Base-by-base conservation (phyloP, 2,113 vertebrate genomes). In the Nematolebias whitei region DNA sequence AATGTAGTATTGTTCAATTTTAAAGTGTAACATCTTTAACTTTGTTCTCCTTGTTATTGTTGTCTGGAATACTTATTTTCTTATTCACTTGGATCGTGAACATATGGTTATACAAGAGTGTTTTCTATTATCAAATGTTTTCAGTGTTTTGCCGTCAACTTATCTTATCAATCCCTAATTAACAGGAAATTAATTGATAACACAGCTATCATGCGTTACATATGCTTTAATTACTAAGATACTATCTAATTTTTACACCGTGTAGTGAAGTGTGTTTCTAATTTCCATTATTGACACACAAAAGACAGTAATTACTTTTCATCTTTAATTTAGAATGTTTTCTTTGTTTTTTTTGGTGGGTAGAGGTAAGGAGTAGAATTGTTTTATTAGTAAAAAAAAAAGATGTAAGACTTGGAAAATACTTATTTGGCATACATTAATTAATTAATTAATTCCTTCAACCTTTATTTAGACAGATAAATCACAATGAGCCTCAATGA, bases 271-370 rank as follows among this genome's bases (percentile, higher is more conserved):
- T 82, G 87, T 84, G 87, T 59, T 74, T 59, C 82, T 93, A 85
- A 92, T 93, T 92, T 94, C 89, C 85, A 94, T 94, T 93, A 93
- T 93, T 93, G 89, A 93, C 87, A 83, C 85, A 92, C 89, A 55
- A 93, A 91, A 91, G 87, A 79, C 82, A 82, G 68, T 92, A 92
- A 94, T 94, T 93, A 85, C 91, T 88, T 90, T 87, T 83, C 87
- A 85, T 47, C 4, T 77, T 80, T 94, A 91, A 88, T 91, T 86
- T 70, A 48, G 75, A 86, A 88, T 85, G 87, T 80, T 70, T 74
- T 68, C 45, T 67, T 80, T 70, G 41, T 55, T 39, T 77, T 81
- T 82, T 57, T 60, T 22, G 2, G 6, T 1, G 6, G 22, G n/a
- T 12, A 0, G 15, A 44, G 19, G 22, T n/a, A 19, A 49, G 63